Evolutionary conservation across 2,797 vertebrate genomes (phyloP).

Genomic region (Sebastes elongatus): DNA sequence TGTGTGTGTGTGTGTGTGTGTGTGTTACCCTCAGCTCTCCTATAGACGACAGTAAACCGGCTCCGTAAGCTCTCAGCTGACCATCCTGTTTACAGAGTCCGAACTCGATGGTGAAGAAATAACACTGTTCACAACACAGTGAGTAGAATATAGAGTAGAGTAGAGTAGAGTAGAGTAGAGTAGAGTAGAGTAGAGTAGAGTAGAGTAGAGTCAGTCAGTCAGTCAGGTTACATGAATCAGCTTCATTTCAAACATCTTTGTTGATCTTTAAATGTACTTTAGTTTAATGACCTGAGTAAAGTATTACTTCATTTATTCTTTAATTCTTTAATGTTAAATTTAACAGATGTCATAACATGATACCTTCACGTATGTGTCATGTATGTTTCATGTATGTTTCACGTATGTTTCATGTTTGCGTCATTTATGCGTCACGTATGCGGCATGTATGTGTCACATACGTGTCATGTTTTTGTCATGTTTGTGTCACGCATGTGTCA

Average conservation of each 20-base stretch:
- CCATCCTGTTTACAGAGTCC: slow-evolving; percentile 98
- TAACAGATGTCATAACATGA: no score
- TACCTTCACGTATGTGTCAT: no score
- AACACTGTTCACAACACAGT: slow-evolving; percentile 84
- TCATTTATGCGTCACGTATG: no score
- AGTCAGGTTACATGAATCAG: no score
- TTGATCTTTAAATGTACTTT: no score
- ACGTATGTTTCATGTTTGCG: no score
- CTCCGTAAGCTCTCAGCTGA: slow-evolving; percentile 93
- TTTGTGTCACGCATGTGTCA: no score
- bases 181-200: neutral
- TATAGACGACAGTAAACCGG: slow-evolving; percentile 95
- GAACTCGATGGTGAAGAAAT: slow-evolving; percentile 99
- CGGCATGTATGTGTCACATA: no score
- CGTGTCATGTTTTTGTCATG: no score
- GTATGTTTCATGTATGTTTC: no score
- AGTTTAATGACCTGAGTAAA: no score
- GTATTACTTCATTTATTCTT: neutral
- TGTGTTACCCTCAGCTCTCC: slow-evolving; percentile 91
- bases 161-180: neutral
- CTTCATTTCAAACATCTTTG: no score
- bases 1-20: neutral
- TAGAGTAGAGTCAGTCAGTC: neutral
- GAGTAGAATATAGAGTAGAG: neutral
- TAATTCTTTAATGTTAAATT: neutral